Evolutionary conservation across 2,888 invertebrate species (phyloP), one percentile per base, ranked within the genome.

Genomic region (Chydorus sphaericus): DNA sequence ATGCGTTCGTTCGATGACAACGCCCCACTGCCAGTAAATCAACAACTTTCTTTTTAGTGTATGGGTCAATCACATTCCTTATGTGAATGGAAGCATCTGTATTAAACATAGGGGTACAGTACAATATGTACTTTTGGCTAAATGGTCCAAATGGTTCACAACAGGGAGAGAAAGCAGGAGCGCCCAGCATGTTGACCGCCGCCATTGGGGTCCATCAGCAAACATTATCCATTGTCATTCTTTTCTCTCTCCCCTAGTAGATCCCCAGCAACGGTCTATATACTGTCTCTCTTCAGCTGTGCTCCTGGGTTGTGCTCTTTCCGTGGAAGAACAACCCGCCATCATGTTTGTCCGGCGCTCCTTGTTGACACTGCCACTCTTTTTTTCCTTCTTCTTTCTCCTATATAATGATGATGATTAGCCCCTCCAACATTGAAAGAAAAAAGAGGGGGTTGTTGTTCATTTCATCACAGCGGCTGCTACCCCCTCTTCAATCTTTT

Each of bases 191-290:
- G 44, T 44, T 44, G 44, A 44, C 44, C 44, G 44, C 44, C 44
- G 44, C 44, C 44, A 44, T 44, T 44, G 44, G 44, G 44, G 44
- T 44, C 44, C 44, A 44, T 44, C 44, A 26, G 44, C 44, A 44
- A 44, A 44, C 44, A 44, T 44, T 28, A 44, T 44, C 44, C 44
- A 44, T 44, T 44, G 44, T 44, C 44, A 23, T n/a, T n/a, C n/a
- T n/a, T n/a, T n/a, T n/a, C n/a, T n/a, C n/a, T n/a, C n/a, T n/a
- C n/a, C n/a, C n/a, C n/a, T n/a, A n/a, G n/a, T n/a, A n/a, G n/a
- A n/a, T n/a, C n/a, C n/a, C n/a, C n/a, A n/a, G n/a, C n/a, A n/a
- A n/a, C n/a, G n/a, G n/a, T n/a, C n/a, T n/a, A n/a, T n/a, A n/a
- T n/a, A n/a, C n/a, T n/a, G n/a, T n/a, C n/a, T n/a, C n/a, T n/a